Evolutionary conservation across 1,140 invertebrate genomes (phyloP).

Genomic region (Piezodorus guildinii): DNA sequence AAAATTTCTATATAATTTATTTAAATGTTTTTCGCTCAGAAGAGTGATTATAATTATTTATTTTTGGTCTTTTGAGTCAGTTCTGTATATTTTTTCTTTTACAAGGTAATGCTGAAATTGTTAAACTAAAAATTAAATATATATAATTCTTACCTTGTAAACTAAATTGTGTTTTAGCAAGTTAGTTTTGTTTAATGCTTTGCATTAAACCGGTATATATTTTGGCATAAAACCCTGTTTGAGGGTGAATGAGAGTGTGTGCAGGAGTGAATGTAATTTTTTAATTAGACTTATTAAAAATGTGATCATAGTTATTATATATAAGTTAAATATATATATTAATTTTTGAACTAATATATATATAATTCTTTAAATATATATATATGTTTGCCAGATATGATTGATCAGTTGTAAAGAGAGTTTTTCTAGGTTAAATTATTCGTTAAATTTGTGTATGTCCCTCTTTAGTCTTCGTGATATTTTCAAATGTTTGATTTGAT

Average conservation of each 20-base stretch:
- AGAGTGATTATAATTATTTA: too few species aligned
- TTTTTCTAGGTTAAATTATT: too few species aligned
- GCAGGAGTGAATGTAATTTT: neutral
- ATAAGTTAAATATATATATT: slow-evolving; percentile 20
- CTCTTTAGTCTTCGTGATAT: slow-evolving; percentile 12
- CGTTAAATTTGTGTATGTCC: neutral
- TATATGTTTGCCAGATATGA: slow-evolving; percentile 16
- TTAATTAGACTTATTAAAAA: slow-evolving; percentile 25
- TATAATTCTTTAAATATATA: slow-evolving; percentile 23
- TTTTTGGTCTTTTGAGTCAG: too few species aligned
- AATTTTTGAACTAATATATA: slow-evolving; percentile 10
- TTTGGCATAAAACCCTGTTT: neutral
- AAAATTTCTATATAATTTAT: too few species aligned
- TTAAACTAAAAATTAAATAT: too few species aligned
- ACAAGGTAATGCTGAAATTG: too few species aligned
- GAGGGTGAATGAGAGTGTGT: neutral
- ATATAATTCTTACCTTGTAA: too few species aligned
- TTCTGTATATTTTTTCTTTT: too few species aligned
- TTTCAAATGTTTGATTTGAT: slow-evolving; percentile 10
- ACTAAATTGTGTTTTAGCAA: too few species aligned
- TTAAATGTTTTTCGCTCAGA: too few species aligned
- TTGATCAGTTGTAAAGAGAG: neutral
- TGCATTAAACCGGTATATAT: neutral
- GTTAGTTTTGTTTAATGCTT: too few species aligned
- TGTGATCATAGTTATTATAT: slow-evolving; percentile 25